phyloP scores from a whole-genome alignment of 1,140 invertebrate species.

The Orius insidiosus region DNA sequence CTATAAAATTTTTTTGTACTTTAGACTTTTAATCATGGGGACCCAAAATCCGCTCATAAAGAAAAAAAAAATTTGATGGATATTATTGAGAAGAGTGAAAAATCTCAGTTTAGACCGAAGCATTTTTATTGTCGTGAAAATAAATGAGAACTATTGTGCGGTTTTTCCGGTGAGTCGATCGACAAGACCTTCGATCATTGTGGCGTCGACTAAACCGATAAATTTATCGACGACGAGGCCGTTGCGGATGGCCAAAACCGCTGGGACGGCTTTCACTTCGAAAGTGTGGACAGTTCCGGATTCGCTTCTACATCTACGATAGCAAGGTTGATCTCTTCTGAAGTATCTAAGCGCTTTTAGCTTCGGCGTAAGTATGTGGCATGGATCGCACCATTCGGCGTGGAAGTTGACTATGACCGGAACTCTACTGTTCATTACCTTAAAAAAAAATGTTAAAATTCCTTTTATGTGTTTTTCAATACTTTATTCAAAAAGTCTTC shows the following conservation, averaged over 20 bases:
- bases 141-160: too few species aligned
- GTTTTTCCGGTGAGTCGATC: constrained; percentile 3
- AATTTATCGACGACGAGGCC: constrained; percentile 83
- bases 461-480: too few species aligned
- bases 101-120: too few species aligned
- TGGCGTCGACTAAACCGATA: constrained; percentile 46
- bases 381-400: constrained; percentile 90
- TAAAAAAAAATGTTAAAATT: not conserved
- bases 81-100: too few species aligned
- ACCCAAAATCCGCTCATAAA: too few species aligned
- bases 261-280: constrained; percentile 78
- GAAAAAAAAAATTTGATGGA: too few species aligned
- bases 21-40: too few species aligned
- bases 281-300: constrained; percentile 67
- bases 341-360: constrained; percentile 59
- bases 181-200: constrained; percentile 21
- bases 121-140: too few species aligned
- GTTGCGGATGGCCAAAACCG: constrained; percentile 73
- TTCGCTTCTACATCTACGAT: constrained; percentile 84
- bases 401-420: constrained; percentile 77
- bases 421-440: constrained; percentile 50
- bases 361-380: constrained; percentile 82
- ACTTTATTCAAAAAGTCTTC: constrained; percentile 42
- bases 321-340: constrained; percentile 66
- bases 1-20: too few species aligned